Evolutionary conservation across 2,888 invertebrate species (phyloP).

Genomic region (Serrognathus titanus): DNA sequence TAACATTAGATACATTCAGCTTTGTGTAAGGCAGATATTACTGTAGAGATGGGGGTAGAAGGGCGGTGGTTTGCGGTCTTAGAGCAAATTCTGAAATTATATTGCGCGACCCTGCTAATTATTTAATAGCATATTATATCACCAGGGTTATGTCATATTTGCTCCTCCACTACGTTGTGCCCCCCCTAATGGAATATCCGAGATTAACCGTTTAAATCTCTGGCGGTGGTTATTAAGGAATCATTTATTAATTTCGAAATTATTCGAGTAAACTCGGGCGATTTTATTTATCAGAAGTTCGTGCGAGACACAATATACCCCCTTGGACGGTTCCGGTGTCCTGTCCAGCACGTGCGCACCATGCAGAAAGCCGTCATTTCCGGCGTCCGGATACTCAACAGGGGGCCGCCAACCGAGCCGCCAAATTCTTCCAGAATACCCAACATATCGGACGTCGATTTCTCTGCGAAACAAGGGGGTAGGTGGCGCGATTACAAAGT

Average conservation of each 20-base stretch:
- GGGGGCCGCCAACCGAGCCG: constrained; percentile 19
- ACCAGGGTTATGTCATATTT: constrained; percentile 34
- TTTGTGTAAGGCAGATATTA: background rate
- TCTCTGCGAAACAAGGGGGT: constrained; percentile 17
- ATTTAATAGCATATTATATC: constrained; percentile 40
- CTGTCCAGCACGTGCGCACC: constrained; percentile 29
- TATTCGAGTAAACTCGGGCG: background rate
- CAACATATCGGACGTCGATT: constrained; percentile 14
- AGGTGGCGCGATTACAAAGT: constrained; percentile 13
- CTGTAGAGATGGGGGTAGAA: background rate
- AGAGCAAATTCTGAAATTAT: constrained; percentile 35
- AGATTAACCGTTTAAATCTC: constrained; percentile 4
- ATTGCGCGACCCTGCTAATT: constrained; percentile 38
- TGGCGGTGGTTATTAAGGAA: background rate
- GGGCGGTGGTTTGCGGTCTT: constrained; percentile 36
- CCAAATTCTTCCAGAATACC: constrained; percentile 26
- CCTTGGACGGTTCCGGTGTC: constrained; percentile 24
- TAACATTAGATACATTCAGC: too few relatives aligned
- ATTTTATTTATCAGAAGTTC: background rate
- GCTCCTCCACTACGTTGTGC: constrained; percentile 10
- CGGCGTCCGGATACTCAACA: constrained; percentile 26
- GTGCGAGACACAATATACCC: constrained; percentile 17
- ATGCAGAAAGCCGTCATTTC: constrained; percentile 33
- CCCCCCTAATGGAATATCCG: constrained; percentile 3
- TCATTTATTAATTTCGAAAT: constrained; percentile 2